A percentile compares a stretch with the other conserved stretches of the same genome.
These are phyloP conservation scores for Choristoneura rosaceana DNA, from an alignment of 2,888 invertebrate species.

Conservation along the genomic window DNA sequence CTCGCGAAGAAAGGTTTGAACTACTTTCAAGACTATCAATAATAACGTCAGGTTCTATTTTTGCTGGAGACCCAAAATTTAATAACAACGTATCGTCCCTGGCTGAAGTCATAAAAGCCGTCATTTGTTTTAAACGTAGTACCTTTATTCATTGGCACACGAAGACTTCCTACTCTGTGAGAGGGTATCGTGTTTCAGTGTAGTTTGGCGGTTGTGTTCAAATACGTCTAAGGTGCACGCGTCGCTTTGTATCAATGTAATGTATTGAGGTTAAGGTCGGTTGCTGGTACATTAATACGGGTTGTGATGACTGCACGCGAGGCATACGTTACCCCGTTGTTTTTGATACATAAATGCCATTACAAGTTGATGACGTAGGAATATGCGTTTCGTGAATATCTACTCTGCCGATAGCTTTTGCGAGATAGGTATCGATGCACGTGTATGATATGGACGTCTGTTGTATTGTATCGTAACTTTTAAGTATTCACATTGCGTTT, in stretches of 20 bases:
- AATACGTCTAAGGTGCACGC: constrained; percentile 15
- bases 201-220: constrained; percentile 54
- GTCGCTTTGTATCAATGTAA: constrained; percentile 35
- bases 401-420: constrained; percentile 7
- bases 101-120: constrained; percentile 55
- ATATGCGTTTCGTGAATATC: neutral
- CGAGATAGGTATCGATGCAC: constrained; percentile 6
- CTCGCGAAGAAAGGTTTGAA: constrained; percentile 23
- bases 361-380: constrained; percentile 16
- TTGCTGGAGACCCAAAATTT: constrained; percentile 22
- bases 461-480: no score
- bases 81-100: constrained; percentile 51
- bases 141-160: constrained; percentile 65
- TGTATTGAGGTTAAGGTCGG: constrained; percentile 40
- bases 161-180: constrained; percentile 61
- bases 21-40: constrained; percentile 33
- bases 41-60: constrained; percentile 25
- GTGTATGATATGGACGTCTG: neutral
- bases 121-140: constrained; percentile 55
- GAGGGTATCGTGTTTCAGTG: constrained; percentile 67
- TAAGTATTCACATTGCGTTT: no score
- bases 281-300: constrained; percentile 32
- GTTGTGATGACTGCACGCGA: constrained; percentile 37
- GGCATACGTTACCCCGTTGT: constrained; percentile 32
- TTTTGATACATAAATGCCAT: constrained; percentile 20